phyloP scores from a whole-genome alignment of 1,140 invertebrate genomes.

The Trypoxylus dichotomus region DNA sequence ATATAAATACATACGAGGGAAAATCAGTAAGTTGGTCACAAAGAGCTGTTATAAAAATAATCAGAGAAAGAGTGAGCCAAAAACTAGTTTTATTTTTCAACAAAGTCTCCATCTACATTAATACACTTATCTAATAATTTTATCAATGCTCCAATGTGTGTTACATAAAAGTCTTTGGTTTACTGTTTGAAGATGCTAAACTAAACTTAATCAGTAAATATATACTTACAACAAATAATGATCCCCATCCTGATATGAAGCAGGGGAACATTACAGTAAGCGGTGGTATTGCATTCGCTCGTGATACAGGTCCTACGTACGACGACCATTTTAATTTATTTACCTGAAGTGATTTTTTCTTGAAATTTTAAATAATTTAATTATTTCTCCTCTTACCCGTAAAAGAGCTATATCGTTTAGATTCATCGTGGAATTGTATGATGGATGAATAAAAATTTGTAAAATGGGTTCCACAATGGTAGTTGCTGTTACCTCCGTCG shows the following conservation, averaged over 20 bases:
- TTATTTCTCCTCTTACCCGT: slow-evolving; percentile 29
- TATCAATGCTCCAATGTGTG: no score
- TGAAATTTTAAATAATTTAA: not conserved
- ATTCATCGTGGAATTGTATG: slow-evolving; percentile 31
- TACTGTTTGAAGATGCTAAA: no score
- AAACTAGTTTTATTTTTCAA: no score
- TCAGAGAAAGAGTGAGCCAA: no score
- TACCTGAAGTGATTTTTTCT: not conserved
- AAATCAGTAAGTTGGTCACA: no score
- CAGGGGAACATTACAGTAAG: not conserved
- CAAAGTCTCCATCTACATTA: no score
- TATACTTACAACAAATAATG: not conserved
- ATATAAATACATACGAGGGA: no score
- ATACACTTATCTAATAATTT: no score
- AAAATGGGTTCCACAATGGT: slow-evolving; percentile 32
- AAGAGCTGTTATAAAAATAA: no score
- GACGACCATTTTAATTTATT: not conserved
- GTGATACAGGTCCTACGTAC: not conserved
- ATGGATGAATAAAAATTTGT: slow-evolving; percentile 32
- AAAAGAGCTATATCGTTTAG: slow-evolving; percentile 39
- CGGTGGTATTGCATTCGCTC: not conserved
- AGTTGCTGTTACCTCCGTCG: not conserved
- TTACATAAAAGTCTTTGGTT: no score
- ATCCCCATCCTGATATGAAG: not conserved
- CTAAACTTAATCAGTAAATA: no score